Percentiles rank a stretch among this genome's conserved stretches.
These are phyloP conservation scores for Steinernema scapterisci DNA, from an alignment of 2,888 invertebrate species.

Conservation along the genomic window DNA sequence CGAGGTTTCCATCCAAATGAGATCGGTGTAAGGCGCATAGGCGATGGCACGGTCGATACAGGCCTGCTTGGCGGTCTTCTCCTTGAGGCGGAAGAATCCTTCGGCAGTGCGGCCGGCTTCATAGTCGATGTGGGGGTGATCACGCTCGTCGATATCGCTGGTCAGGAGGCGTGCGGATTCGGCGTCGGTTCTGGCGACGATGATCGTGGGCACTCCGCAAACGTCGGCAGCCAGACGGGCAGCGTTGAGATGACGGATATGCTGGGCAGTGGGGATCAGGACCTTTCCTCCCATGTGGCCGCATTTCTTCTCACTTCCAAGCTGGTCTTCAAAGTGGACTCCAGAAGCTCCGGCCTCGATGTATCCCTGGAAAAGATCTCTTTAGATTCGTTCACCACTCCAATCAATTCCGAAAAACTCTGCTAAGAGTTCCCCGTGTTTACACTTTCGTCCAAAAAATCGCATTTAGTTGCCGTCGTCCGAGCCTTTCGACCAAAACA, in stretches of 20 bases:
- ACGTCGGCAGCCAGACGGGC: constrained; percentile 69
- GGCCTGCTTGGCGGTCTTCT: constrained; percentile 64
- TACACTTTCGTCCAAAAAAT: not conserved
- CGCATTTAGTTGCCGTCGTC: not conserved
- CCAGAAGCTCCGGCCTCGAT: constrained; percentile 67
- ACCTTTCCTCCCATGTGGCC: constrained; percentile 68
- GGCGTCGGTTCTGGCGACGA: constrained; percentile 69
- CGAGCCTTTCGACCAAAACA: constrained; percentile 3
- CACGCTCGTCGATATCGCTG: constrained; percentile 68
- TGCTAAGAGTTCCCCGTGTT: not conserved
- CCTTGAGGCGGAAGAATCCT: constrained; percentile 65
- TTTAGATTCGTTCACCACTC: not conserved
- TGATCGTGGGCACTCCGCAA: constrained; percentile 67
- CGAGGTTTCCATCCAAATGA: constrained; percentile 69
- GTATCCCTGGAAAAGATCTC: constrained; percentile 58
- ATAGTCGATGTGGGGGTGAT: constrained; percentile 67
- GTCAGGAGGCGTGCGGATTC: constrained; percentile 68
- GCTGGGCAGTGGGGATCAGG: constrained; percentile 67
- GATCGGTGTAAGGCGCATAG: constrained; percentile 67
- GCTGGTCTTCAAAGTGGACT: constrained; percentile 69
- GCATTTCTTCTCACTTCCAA: constrained; percentile 69
- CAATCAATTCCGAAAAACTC: not conserved
- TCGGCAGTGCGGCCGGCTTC: constrained; percentile 67
- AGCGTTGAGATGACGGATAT: constrained; percentile 68
- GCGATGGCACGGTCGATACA: constrained; percentile 67